Evolutionary conservation across 2,888 invertebrate genomes (phyloP).

Genomic region (Drosophila affinis): DNA sequence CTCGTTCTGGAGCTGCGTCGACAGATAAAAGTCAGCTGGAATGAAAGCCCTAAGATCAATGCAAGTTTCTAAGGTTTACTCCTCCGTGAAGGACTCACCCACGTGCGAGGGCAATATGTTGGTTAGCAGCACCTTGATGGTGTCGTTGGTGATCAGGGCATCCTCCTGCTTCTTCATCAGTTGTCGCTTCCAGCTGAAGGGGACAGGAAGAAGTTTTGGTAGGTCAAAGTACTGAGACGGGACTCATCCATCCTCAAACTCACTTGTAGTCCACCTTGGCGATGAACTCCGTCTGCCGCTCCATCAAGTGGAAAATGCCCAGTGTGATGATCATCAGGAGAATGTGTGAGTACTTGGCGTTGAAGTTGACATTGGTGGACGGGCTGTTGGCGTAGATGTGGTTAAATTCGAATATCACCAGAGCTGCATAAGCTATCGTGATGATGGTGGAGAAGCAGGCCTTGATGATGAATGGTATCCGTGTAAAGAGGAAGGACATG

Average conservation of each 20-base stretch:
- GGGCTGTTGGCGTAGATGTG: slow-evolving; percentile 86
- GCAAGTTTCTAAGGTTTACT: not conserved
- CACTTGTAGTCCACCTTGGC: slow-evolving; percentile 92
- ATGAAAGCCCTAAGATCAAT: not conserved
- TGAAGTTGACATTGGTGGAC: slow-evolving; percentile 89
- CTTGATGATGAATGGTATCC: slow-evolving; percentile 93
- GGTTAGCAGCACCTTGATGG: slow-evolving; percentile 94
- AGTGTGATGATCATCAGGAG: slow-evolving; percentile 90
- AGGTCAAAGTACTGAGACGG: not conserved
- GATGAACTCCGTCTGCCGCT: slow-evolving; percentile 95
- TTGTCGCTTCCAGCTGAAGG: slow-evolving; percentile 87
- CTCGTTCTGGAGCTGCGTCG: slow-evolving; percentile 88
- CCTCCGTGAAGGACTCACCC: slow-evolving; percentile 85
- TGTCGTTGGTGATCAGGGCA: slow-evolving; percentile 92
- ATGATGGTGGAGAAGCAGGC: slow-evolving; percentile 88
- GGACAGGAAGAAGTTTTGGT: not conserved
- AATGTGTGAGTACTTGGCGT: slow-evolving; percentile 89
- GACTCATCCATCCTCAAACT: slow-evolving; percentile 58
- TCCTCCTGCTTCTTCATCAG: slow-evolving; percentile 93
- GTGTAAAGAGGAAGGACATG: slow-evolving; percentile 92
- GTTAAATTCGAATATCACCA: slow-evolving; percentile 87
- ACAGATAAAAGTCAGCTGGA: slow-evolving; percentile 91
- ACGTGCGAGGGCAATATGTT: slow-evolving; percentile 97
- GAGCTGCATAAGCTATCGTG: slow-evolving; percentile 87
- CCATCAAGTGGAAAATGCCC: slow-evolving; percentile 91